Base-by-base conservation (phyloP, 2,888 invertebrate species). In the Archaeoteleia sp. region DNA sequence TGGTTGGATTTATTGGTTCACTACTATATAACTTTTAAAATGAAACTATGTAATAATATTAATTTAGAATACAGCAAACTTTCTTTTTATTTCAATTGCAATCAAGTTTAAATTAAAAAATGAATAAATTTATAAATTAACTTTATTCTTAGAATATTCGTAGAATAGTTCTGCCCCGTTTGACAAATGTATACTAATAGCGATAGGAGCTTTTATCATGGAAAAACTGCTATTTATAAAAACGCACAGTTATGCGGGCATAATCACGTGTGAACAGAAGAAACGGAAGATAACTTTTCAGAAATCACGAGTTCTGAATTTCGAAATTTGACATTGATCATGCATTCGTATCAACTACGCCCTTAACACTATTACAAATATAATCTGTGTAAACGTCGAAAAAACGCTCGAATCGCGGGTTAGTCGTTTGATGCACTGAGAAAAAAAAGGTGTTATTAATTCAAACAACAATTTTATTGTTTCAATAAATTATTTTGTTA, bases 401-500 rank as follows among this genome's bases (percentile, higher is more conserved):
- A 71, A 60, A 72, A 71, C 58, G 65, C 65, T 67, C 48, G 48
- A 66, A 66, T 39, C 37, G n/a, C 23, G 7, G 23, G 7, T 23
- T 5, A 23, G 23, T 23, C 7, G 7, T 23, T 23, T 23, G 4
- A 23, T 23, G 7, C 4, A 23, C 4, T 3, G 7, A 4, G 7
- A 23, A 23, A 23, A 23, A 23, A 23, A 23, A 23, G 7, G 7
- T 5, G 7, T 23, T 5, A 5, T 23, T 23, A 23, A 23, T 23
- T 23, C 4, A 7, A 23, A 23, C 7, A 23, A n/a, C n/a, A n/a
- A n/a, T n/a, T n/a, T n/a, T n/a, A n/a, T n/a, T n/a, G n/a, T n/a
- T n/a, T n/a, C n/a, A n/a, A n/a, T n/a, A n/a, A n/a, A n/a, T n/a
- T n/a, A n/a, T n/a, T n/a, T n/a, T n/a, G n/a, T n/a, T n/a, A n/a